Evolutionary conservation across 2,113 vertebrate species (phyloP).

Genomic region (Heptranchias perlo): DNA sequence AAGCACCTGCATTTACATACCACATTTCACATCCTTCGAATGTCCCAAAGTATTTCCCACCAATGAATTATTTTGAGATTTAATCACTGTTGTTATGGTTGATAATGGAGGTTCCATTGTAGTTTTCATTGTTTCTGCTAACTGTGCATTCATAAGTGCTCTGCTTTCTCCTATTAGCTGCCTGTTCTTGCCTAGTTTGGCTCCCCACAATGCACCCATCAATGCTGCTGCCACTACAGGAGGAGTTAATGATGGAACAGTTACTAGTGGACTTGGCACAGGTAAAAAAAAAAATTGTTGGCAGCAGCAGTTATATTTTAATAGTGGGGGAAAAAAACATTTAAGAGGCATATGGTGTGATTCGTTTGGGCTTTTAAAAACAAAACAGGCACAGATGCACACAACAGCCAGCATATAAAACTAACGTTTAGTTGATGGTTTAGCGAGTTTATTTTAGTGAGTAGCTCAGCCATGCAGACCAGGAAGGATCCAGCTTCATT

Average conservation of each 20-base stretch:
- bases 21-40: neutral
- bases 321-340: neutral
- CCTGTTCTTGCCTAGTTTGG: conserved; percentile 90
- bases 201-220: conserved; percentile 85
- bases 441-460: neutral
- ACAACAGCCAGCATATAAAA: neutral
- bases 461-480: neutral
- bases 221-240: conserved; percentile 78
- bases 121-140: neutral
- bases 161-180: conserved; percentile 63
- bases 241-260: conserved; percentile 77
- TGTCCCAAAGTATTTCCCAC: neutral
- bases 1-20: neutral
- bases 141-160: too few species aligned
- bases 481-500: neutral
- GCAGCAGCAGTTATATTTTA: neutral
- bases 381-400: neutral
- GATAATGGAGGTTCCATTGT: neutral
- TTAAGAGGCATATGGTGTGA: neutral
- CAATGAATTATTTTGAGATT: neutral
- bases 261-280: conserved; percentile 86
- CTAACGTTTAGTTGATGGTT: neutral
- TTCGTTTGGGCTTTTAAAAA: neutral
- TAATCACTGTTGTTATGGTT: neutral
- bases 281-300: conserved; percentile 59